Evolutionary conservation across 2,797 vertebrate genomes (phyloP).

Genomic region (Esox masquinongy): DNA sequence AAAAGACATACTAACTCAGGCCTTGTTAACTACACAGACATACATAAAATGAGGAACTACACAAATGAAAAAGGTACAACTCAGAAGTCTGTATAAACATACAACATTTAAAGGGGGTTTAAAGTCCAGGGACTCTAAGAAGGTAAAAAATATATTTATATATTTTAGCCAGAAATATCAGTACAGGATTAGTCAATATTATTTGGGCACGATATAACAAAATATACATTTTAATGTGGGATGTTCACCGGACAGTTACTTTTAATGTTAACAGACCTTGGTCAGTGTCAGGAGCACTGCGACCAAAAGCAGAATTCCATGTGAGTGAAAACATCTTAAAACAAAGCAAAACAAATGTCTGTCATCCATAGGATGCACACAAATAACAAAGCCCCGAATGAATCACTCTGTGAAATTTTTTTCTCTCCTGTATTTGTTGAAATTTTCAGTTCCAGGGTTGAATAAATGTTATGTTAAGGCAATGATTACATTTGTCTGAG

Average conservation of each 20-base stretch:
- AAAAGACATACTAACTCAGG: too few species aligned
- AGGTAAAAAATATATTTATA: too few species aligned
- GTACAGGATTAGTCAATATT: too few species aligned
- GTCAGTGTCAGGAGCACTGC: conserved; percentile 39
- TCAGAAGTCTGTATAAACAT: too few species aligned
- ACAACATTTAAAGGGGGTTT: too few species aligned
- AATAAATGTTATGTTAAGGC: conserved; percentile 64
- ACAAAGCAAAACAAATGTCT: conserved; percentile 38
- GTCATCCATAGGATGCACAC: conserved; percentile 48
- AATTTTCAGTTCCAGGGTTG: conserved; percentile 47
- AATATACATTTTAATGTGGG: too few species aligned
- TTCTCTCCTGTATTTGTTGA: conserved; percentile 21
- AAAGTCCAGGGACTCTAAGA: too few species aligned
- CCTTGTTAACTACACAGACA: not conserved
- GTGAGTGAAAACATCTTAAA: conserved; percentile 41
- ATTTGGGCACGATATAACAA: too few species aligned
- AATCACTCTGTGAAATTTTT: too few species aligned
- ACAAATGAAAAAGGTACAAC: too few species aligned
- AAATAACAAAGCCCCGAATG: conserved; percentile 45
- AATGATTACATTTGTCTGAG: conserved; percentile 64
- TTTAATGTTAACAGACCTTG: not conserved
- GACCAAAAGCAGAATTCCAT: conserved; percentile 37
- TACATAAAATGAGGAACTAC: not conserved
- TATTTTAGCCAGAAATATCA: too few species aligned
- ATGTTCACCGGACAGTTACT: too few species aligned